Evolutionary conservation across 2,113 vertebrate genomes (phyloP).

Genomic region (Patagioenas fasciata): DNA sequence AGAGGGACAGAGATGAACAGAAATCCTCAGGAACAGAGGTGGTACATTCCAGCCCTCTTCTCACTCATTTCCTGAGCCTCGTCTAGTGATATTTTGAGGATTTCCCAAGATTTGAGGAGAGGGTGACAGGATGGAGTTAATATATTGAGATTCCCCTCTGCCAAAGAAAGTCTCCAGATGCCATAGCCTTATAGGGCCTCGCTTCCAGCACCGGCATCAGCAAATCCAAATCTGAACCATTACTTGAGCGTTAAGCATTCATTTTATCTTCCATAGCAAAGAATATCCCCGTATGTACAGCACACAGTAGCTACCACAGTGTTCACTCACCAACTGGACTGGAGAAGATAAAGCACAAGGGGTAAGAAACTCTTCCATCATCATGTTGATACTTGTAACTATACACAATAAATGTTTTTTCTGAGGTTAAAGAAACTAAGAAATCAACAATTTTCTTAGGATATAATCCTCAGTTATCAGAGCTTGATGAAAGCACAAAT

Average conservation of each 20-base stretch:
- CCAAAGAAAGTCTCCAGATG: neutral
- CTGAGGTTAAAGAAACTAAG: constrained; percentile 84
- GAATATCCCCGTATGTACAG: neutral
- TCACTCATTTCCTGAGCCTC: neutral
- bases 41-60: neutral
- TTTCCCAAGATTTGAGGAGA: neutral
- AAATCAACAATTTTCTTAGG: neutral
- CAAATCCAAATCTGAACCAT: neutral
- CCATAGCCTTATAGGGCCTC: neutral
- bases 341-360: constrained; percentile 98
- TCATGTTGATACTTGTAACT: constrained; percentile 96
- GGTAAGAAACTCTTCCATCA: constrained; percentile 95
- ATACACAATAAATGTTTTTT: constrained; percentile 94
- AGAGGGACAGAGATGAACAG: neutral
- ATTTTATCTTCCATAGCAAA: neutral
- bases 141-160: neutral
- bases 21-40: neutral
- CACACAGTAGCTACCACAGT: neutral
- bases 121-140: neutral
- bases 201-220: neutral
- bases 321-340: constrained; percentile 90
- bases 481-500: neutral
- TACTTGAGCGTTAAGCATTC: neutral
- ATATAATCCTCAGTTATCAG: neutral
- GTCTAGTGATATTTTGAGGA: neutral